Evolutionary conservation across 2,113 vertebrate genomes (phyloP).

Genomic region (Orientallactaga bullata): DNA sequence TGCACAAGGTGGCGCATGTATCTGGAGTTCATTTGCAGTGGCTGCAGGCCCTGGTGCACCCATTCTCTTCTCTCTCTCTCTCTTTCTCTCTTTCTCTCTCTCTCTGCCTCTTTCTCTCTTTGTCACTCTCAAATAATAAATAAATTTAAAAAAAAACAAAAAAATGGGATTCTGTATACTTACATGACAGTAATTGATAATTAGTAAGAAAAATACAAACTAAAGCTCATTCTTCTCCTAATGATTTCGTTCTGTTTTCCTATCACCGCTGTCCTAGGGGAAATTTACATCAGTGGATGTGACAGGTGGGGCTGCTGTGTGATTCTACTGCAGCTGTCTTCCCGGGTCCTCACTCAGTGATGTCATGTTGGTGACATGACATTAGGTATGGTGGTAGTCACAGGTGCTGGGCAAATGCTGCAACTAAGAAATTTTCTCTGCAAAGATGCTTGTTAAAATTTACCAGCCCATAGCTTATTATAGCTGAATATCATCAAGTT

Average conservation of each 20-base stretch:
- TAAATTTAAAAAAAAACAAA: too few relatives aligned
- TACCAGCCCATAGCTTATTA: background rate
- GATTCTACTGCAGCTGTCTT: rapidly evolving
- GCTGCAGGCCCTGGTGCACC: too few relatives aligned
- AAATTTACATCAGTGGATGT: background rate
- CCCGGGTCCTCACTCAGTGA: background rate
- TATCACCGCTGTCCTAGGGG: background rate
- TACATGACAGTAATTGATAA: background rate
- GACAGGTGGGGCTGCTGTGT: rapidly evolving
- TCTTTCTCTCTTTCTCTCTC: too few relatives aligned
- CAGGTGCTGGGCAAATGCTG: background rate
- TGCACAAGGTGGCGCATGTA: too few relatives aligned
- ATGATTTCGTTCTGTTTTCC: background rate
- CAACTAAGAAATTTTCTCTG: background rate
- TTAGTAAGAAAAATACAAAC: background rate
- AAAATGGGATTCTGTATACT: too few relatives aligned
- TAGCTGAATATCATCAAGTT: background rate
- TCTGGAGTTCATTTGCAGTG: too few relatives aligned
- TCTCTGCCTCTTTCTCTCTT: too few relatives aligned
- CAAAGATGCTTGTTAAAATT: background rate
- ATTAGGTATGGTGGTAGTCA: background rate
- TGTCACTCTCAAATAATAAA: too few relatives aligned
- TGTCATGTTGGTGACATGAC: background rate
- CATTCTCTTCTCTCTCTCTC: too few relatives aligned
- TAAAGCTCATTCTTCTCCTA: background rate